phyloP scores from a whole-genome alignment of 1,140 invertebrate genomes.

The Psix sp. region DNA sequence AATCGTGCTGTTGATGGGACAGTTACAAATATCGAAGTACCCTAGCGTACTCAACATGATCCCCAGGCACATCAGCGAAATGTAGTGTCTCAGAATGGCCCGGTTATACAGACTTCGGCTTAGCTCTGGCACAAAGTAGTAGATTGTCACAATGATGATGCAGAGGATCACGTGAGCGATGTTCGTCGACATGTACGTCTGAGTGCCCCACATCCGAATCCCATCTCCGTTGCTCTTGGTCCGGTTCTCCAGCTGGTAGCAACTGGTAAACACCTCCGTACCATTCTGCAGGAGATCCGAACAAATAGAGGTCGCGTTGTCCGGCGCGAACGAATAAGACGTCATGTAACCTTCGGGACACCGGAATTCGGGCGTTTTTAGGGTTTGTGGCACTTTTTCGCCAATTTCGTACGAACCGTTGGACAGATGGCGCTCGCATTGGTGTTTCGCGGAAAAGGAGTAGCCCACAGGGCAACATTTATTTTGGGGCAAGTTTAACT shows the following conservation, averaged over 20 bases:
- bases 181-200: conserved; percentile 68
- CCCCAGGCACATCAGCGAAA: conserved; percentile 62
- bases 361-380: conserved; percentile 7
- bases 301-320: too few relatives aligned
- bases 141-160: conserved; percentile 62
- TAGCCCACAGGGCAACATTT: conserved; percentile 61
- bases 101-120: conserved; percentile 64
- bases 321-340: too few relatives aligned
- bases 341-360: conserved; percentile 19
- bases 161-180: conserved; percentile 65
- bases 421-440: conserved; percentile 26
- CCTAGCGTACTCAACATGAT: conserved; percentile 55
- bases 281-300: conserved; percentile 58
- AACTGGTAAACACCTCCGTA: conserved; percentile 55
- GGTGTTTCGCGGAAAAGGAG: conserved; percentile 42
- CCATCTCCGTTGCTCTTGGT: conserved; percentile 22
- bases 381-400: not conserved
- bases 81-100: conserved; percentile 65
- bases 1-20: conserved; percentile 38
- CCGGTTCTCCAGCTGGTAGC: conserved; percentile 24
- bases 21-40: conserved; percentile 53
- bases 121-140: conserved; percentile 61
- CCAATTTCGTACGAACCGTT: conserved; percentile 27
- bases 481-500: conserved; percentile 33
- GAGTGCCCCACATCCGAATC: conserved; percentile 65